A percentile compares a stretch with the other conserved stretches of the same genome.
These are phyloP conservation scores for Amniataba percoides DNA, from an alignment of 2,797 vertebrate species.

Conservation along the genomic window DNA sequence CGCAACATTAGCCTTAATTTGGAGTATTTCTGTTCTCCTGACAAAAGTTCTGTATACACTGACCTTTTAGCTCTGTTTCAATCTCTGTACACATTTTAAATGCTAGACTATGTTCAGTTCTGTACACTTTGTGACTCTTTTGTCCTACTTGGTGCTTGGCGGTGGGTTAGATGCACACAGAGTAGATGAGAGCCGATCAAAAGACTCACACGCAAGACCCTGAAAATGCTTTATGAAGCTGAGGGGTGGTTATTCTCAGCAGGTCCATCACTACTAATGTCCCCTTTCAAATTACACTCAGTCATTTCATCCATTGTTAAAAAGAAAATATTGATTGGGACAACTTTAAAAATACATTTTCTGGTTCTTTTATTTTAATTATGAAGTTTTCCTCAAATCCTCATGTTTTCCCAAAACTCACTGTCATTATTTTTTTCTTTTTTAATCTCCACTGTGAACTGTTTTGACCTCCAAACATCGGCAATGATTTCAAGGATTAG, in stretches of 20 bases:
- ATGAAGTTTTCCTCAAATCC: not conserved
- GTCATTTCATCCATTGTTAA: not conserved
- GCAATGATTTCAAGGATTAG: not conserved
- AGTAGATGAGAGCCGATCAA: not conserved
- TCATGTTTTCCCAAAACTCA: not conserved
- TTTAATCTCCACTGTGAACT: not conserved
- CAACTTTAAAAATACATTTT: conserved; percentile 7
- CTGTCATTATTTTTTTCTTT: not conserved
- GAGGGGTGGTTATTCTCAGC: not conserved
- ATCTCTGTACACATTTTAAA: not conserved
- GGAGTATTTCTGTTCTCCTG: not conserved
- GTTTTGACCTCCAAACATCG: conserved; percentile 17
- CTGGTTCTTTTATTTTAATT: not conserved
- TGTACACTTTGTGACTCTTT: not conserved
- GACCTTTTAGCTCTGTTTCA: not conserved
- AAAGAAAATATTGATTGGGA: not conserved
- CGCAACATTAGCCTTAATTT: not conserved
- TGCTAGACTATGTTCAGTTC: too few relatives aligned
- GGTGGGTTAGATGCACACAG: not conserved
- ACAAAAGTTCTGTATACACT: not conserved
- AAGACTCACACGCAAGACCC: not conserved
- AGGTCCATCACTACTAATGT: not conserved
- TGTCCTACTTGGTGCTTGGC: not conserved
- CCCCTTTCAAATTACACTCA: not conserved
- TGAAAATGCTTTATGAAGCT: not conserved